phyloP scores from a whole-genome alignment of 2,888 invertebrate species.

The Meloe dianella region DNA sequence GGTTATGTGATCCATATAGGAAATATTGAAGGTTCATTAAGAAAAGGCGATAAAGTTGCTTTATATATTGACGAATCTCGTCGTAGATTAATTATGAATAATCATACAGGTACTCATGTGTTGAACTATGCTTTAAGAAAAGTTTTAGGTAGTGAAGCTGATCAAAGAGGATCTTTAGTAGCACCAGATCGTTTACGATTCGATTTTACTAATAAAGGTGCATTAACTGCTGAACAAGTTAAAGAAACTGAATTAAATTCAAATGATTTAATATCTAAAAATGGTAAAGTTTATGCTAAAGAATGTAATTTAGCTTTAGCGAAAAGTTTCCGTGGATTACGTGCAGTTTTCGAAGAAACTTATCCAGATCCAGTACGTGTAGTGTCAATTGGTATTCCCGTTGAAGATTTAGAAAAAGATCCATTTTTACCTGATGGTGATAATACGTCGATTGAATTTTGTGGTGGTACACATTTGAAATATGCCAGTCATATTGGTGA shows the following conservation, averaged over 20 bases:
- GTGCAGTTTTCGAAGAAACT: slow-evolving; percentile 98
- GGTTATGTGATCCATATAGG: slow-evolving; percentile 96
- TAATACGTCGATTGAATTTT: slow-evolving; percentile 96
- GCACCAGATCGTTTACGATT: slow-evolving; percentile 96
- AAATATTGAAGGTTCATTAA: slow-evolving; percentile 81
- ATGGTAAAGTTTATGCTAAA: slow-evolving; percentile 78
- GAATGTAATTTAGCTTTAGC: slow-evolving; percentile 83
- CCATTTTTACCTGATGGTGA: slow-evolving; percentile 81
- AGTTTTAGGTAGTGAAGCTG: slow-evolving; percentile 88
- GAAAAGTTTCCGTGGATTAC: slow-evolving; percentile 87
- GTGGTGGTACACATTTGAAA: slow-evolving; percentile 96
- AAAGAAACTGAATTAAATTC: slow-evolving; percentile 83
- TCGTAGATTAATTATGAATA: slow-evolving; percentile 94
- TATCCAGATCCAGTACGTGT: slow-evolving; percentile 97
- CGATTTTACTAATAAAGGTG: slow-evolving; percentile 95
- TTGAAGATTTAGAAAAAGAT: slow-evolving; percentile 86
- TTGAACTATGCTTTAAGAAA: slow-evolving; percentile 92
- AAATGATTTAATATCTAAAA: slow-evolving; percentile 67
- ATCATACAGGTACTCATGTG: slow-evolving; percentile 97
- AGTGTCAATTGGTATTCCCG: slow-evolving; percentile 91
- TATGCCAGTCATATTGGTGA: slow-evolving; percentile 92
- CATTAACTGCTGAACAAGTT: slow-evolving; percentile 87
- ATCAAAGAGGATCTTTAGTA: slow-evolving; percentile 96
- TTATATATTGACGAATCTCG: slow-evolving; percentile 85
- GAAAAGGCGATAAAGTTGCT: slow-evolving; percentile 83